A percentile compares a stretch with the other conserved stretches of the same genome.
Conservation (phyloP, 2,797 vertebrate genomes). For the Emydoidea blandingii region DNA sequence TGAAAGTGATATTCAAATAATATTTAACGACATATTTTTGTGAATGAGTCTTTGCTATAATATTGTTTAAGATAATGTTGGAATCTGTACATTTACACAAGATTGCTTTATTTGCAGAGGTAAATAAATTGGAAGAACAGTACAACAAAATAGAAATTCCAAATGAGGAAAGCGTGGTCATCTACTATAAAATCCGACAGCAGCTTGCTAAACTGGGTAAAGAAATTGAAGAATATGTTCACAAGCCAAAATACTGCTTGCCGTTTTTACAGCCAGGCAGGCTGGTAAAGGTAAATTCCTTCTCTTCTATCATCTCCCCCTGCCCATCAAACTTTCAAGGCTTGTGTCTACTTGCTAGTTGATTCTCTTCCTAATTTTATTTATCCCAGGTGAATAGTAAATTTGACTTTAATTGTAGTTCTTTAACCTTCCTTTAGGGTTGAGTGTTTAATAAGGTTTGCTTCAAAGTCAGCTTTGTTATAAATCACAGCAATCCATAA, state of each 20-base stretch:
- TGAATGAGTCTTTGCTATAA: neutral
- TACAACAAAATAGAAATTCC: conserved; percentile 94
- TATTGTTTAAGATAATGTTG: neutral
- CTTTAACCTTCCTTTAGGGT: neutral
- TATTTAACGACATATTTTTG: neutral
- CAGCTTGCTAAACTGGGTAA: conserved; percentile 94
- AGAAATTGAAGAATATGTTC: conserved; percentile 96
- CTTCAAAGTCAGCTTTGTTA: neutral
- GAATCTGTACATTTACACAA: neutral
- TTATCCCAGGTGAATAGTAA: fast-evolving
- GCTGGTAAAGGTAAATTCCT: conserved; percentile 89
- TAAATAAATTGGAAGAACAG: conserved; percentile 91
- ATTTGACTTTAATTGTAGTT: neutral
- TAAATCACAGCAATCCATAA: neutral
- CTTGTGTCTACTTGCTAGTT: neutral
- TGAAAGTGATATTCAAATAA: neutral
- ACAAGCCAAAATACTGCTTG: conserved; percentile 96
- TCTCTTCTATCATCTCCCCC: neutral
- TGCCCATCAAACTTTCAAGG: neutral
- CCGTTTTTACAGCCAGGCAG: conserved; percentile 96
- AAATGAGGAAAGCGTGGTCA: conserved; percentile 93
- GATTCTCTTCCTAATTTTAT: neutral
- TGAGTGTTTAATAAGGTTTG: neutral
- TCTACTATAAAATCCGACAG: conserved; percentile 97
- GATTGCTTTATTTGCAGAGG: conserved; percentile 81